Base-by-base conservation (phyloP, 2,888 invertebrate genomes). In the Drosophila aldrichi region DNA sequence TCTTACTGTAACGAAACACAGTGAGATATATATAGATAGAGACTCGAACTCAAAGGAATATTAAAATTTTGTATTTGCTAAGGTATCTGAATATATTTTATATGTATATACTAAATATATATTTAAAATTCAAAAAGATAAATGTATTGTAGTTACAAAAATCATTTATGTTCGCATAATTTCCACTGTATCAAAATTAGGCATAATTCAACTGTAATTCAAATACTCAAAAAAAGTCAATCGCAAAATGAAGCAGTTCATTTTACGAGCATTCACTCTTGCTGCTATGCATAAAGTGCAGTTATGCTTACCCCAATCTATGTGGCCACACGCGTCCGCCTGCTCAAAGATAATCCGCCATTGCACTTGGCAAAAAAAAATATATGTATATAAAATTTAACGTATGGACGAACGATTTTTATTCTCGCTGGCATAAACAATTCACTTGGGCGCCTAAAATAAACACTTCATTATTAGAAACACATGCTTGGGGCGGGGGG, bases 381-480 rank as follows among this genome's bases (percentile, higher is more conserved):
- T 22, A 4, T 22, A 22, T 6, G 1, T 25, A 1, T 25, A 25
- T 25, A 25, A 25, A 7, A 25, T 25, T 25, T 25, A 25, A 32
- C 6, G 12, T 14, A 38, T 43, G 38, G 9, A 10, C 4, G 48
- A 56, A 18, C 29, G 40, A 49, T 40, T 57, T 40, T 6, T 34
- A 55, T 57, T 64, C 63, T 49, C 40, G 41, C n/a, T 29, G 16
- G 36, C 57, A 41, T 46, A 66, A 70, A 67, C 70, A 70, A 77
- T 74, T 74, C 77, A 82, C 81, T 82, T 61, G 76, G 61, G 70
- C 71, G 68, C 77, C 75, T 49, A 85, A 85, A 87, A 87, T 87
- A 88, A 88, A 88, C 88, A 88, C 86, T 87, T 83, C 81, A 82
- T 82, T 86, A 85, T 85, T 83, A 81, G 86, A 82, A 81, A 78